Evolutionary conservation across 2,113 vertebrate species (phyloP), one percentile per base, ranked within the genome.

Genomic region (Scomber japonicus): DNA sequence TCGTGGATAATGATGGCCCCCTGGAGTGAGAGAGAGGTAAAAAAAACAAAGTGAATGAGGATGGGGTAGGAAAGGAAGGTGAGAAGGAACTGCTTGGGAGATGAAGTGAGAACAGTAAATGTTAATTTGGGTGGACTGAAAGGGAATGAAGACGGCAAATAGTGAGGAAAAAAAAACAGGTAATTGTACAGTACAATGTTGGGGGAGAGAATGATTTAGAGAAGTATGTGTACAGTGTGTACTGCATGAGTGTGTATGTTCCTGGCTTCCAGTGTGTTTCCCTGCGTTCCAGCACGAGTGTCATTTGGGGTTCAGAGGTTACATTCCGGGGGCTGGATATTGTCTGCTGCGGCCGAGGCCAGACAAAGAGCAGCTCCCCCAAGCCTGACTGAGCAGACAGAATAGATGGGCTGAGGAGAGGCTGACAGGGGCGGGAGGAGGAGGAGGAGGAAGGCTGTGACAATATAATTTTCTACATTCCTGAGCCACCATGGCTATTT

Each of bases 1-100:
- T 99, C 98, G 17, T 99, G 98, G 83, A 99, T 99, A 84, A 99
- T 99, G 85, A 99, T 99, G 71, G 96, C 95, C 49, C 97, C 98
- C 98, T 99, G 87, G 46, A 78, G 45, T 14, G 40, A 67, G 54
- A 67, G 15, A 30, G 31, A 11, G 9, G 19, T 53, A 56, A 4
- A 17, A 69, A 44, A 54, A 7, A 60, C 11, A 60, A 6, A 56
- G 71, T 11, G 19, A 69, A 57, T 61, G 2, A 64, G 65, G 8
- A 17, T 19, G 31, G 9, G 60, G 21, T 1, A 40, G 8, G 1
- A 68, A 2, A n/a, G n/a, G 54, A 46, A 44, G 40, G 50, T 55
- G 48, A 61, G 69, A 4, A 64, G 55, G 30, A 51, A 75, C 13
- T 31, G 15, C 24, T 14, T 8, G 9, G 45, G 14, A 71, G 17